A percentile compares a stretch with the other conserved stretches of the same genome.
These are phyloP conservation scores for Oreonectes daqikongensis DNA, from an alignment of 2,797 vertebrate genomes.

Conservation along the genomic window DNA sequence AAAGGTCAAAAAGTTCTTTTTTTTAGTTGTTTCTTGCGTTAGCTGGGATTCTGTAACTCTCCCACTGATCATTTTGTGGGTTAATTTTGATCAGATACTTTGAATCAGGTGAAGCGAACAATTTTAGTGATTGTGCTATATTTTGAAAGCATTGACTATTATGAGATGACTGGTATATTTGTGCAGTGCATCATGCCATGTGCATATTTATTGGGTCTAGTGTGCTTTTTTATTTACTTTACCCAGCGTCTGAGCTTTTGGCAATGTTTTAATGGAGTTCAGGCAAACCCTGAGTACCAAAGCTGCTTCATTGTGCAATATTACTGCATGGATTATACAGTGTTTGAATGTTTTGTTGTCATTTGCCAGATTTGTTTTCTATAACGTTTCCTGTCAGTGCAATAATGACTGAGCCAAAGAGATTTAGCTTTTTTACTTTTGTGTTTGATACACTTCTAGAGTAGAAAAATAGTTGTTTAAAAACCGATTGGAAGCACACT, in stretches of 20 bases:
- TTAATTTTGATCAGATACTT: not conserved
- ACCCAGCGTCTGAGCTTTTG: slow-evolving; percentile 21
- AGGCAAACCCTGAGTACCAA: slow-evolving; percentile 40
- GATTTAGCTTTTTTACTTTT: not conserved
- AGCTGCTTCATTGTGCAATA: slow-evolving; percentile 46
- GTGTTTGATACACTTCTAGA: not conserved
- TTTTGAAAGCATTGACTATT: slow-evolving; percentile 24
- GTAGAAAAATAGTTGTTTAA: slow-evolving; percentile 35
- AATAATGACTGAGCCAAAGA: slow-evolving; percentile 74
- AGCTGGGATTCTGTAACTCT: slow-evolving; percentile 9
- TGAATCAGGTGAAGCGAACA: not conserved
- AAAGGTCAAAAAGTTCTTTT: slow-evolving; percentile 8
- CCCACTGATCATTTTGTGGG: not conserved
- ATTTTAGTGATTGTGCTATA: slow-evolving; percentile 38
- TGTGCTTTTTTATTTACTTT: slow-evolving; percentile 19
- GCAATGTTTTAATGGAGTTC: slow-evolving; percentile 20
- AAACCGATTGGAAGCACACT: slow-evolving; percentile 56
- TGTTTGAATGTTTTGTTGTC: slow-evolving; percentile 30
- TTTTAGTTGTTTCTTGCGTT: slow-evolving; percentile 24
- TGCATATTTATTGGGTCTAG: slow-evolving; percentile 30
- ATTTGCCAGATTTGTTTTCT: slow-evolving; percentile 38
- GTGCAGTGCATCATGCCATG: slow-evolving; percentile 27
- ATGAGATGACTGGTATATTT: not conserved
- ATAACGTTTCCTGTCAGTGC: slow-evolving; percentile 52
- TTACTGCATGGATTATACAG: slow-evolving; percentile 54